Evolutionary conservation across 2,797 vertebrate genomes (phyloP).

Genomic region (Botia almorhae): DNA sequence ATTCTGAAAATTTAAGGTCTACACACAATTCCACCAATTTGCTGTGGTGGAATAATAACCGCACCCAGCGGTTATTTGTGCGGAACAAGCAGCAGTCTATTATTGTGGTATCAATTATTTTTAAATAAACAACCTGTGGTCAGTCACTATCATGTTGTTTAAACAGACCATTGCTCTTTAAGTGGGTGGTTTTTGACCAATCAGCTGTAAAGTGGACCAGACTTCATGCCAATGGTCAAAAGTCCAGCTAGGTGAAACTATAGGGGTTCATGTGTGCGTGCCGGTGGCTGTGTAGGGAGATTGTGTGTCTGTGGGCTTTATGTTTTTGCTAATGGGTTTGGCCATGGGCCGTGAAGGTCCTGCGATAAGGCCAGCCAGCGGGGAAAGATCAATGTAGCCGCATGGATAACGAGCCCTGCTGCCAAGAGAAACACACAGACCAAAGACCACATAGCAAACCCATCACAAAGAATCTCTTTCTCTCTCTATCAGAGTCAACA

Average conservation of each 20-base stretch:
- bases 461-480: constrained; percentile 37
- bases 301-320: constrained; percentile 41
- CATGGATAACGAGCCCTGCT: constrained; percentile 53
- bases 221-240: constrained; percentile 5
- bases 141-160: background rate
- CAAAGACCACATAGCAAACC: constrained; percentile 37
- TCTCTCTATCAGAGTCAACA: constrained; percentile 11
- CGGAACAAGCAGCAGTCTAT: background rate
- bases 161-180: background rate
- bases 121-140: background rate
- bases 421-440: constrained; percentile 44
- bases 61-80: too few relatives aligned
- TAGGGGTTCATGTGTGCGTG: constrained; percentile 31
- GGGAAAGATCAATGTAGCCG: constrained; percentile 55
- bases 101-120: background rate
- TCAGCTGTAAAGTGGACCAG: background rate
- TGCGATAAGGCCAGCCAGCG: constrained; percentile 43
- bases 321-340: constrained; percentile 52
- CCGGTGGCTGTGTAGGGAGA: constrained; percentile 22
- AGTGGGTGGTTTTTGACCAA: background rate
- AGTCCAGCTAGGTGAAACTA: background rate
- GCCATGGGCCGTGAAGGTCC: constrained; percentile 48
- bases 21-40: constrained; percentile 12
- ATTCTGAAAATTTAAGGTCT: too few relatives aligned
- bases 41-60: too few relatives aligned